Conservation (phyloP, 1,140 invertebrate genomes). For the Leptinotarsa texana region DNA sequence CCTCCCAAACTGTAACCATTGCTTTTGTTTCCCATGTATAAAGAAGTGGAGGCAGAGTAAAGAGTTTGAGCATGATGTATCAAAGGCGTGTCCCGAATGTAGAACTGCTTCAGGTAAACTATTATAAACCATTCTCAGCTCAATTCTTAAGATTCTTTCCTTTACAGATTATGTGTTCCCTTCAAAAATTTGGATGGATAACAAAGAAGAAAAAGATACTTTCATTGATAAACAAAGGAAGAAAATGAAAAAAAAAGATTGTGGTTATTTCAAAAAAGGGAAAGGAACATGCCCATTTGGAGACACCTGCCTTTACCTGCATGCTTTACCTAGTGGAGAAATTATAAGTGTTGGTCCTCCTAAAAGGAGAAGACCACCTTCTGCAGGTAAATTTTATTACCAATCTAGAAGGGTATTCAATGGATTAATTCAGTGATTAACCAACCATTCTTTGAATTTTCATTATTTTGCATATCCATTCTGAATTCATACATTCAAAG, state of each 20-base stretch:
- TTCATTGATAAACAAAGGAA: slow-evolving; percentile 77
- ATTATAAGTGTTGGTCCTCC: slow-evolving; percentile 73
- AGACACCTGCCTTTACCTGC: slow-evolving; percentile 87
- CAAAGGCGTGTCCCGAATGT: slow-evolving; percentile 82
- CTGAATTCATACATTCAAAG: no score
- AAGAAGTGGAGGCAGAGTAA: slow-evolving; percentile 81
- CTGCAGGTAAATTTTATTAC: slow-evolving; percentile 3
- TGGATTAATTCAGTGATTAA: no score
- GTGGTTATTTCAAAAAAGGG: slow-evolving; percentile 84
- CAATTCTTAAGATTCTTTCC: not conserved
- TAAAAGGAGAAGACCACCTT: slow-evolving; percentile 55
- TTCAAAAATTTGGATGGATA: slow-evolving; percentile 82
- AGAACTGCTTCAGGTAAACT: slow-evolving; percentile 62
- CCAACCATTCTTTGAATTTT: no score
- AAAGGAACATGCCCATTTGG: slow-evolving; percentile 85
- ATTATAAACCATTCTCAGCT: not conserved
- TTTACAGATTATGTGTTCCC: slow-evolving; percentile 86
- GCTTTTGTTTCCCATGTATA: slow-evolving; percentile 85
- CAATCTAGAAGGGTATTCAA: no score
- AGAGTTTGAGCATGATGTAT: slow-evolving; percentile 67
- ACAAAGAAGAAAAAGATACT: slow-evolving; percentile 80
- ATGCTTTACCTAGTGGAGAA: slow-evolving; percentile 79
- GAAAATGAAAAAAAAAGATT: slow-evolving; percentile 77
- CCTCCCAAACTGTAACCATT: slow-evolving; percentile 85
- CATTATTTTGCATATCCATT: no score